Base-by-base conservation (phyloP, 64 coral and sea anemone genomes). In the Montipora foliosa region DNA sequence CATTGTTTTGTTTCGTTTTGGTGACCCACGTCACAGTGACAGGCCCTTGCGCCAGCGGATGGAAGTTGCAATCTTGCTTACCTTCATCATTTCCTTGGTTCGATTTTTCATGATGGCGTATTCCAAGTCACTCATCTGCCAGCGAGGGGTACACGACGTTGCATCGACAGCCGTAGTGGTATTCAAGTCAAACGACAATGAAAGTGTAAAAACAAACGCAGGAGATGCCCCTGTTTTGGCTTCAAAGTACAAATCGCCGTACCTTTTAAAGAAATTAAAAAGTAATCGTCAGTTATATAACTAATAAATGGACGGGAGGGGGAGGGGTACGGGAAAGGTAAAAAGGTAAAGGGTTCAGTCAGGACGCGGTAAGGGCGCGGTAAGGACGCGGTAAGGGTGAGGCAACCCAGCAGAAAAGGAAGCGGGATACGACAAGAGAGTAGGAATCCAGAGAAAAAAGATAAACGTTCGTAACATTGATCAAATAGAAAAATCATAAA, bases 11-110 rank as follows among this genome's bases (percentile, higher is more conserved):
- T 74, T 25, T 74, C 14, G 14, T 64, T 64, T 64, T 74, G 71
- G 71, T 44, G 71, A 74, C 71, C 71, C 71, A n/a, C 71, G 61
- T 74, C 71, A 74, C 71, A 74, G 71, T 21, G 71, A 22, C 71
- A 64, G 61, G 61, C 61, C 61, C 61, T 64, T 64, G 61, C 61
- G 61, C 61, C 61, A 64, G 61, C 61, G 61, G 14, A 16, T 64
- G 61, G 61, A 64, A 8, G 61, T 64, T 64, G 61, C 61, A 64
- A 64, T 11, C 61, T 16, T 64, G 61, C 61, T 64, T 16, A 64
- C 61, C 61, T 64, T 64, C 61, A 64, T 64, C 61, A 64, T 64
- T 64, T 64, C 61, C 61, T 64, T 64, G 61, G 61, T 64, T 64
- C 61, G 15, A 64, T 15, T 64, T 64, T 64, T 64, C 61, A 64